Base-by-base conservation (phyloP, 2,888 invertebrate species). In the Teinopalpus imperialis region DNA sequence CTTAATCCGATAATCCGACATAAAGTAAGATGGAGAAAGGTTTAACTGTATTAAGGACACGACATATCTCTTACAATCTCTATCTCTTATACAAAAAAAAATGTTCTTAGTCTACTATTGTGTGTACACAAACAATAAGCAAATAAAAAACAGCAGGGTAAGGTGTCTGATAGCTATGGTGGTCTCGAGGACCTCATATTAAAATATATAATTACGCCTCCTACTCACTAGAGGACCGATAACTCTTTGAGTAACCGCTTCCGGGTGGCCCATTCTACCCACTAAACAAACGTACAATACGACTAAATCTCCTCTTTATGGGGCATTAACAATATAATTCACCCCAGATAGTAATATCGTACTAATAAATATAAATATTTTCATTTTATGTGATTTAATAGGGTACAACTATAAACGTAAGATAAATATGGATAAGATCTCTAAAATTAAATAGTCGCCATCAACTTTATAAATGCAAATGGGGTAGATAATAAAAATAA, bases 291-390 rank as follows among this genome's bases (percentile, higher is more conserved):
- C 62, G 63, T 54, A 57, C 66, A 71, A 67, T 60, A 68, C 58
- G 65, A 66, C 66, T 63, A 63, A 69, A 66, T 53, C 63, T 56
- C 54, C 51, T 61, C 51, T 82, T 86, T 86, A 85, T 76, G 75
- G 71, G 54, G 64, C 61, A 67, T 61, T 78, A 69, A 78, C 69
- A 70, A 74, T 72, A 85, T 86, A 81, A 86, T 75, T 81, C 79
- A 80, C 72, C 69, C 71, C 61, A 71, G 66, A 74, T 75, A 67
- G 61, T 74, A 66, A 68, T 69, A 70, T 69, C 62, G 66, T 52
- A 59, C 64, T 75, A 76, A 79, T 80, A 82, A 81, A 83, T 82
- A 82, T 74, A 74, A 82, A 82, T 83, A 81, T 76, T 79, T 77
- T 75, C 69, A 74, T 72, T 67, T 74, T 63, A 66, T 69, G 66